Evolutionary conservation across 2,797 vertebrate genomes (phyloP), one percentile per base, ranked within the genome.

Genomic region (Ceryle rudis): DNA sequence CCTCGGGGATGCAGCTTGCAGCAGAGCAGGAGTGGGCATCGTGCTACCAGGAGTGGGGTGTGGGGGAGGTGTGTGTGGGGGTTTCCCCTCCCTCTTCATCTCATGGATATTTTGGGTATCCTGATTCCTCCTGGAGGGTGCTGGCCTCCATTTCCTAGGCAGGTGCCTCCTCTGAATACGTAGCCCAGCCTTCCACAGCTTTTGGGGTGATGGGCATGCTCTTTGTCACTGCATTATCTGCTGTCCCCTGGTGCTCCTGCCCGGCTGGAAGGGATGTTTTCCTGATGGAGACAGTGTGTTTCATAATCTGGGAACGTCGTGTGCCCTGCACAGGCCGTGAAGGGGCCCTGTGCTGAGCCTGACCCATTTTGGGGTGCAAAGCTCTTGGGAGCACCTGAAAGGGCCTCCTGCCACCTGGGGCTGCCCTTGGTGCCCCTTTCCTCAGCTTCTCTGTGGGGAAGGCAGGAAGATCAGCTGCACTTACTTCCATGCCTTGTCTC

Each of bases 351-450:
- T 85, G 74, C 65, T 0, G 11, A 93, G 74, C 57, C 78, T 95
- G 95, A 95, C 93, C 95, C 93, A 95, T 82, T 96, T 95, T 81
- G 93, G 95, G 91, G 94, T 0, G 26, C 78, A 86, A 26, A 90
- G 51, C 93, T 92, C 60, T 62, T 91, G 84, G 91, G 84, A 96
- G 44, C 70, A 93, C 84, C 91, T 95, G 79, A 93, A 90, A 93
- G 58, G 79, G 90, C 86, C 55, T 84, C 67, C 83, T 0, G 9
- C 65, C 0, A 5, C 79, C 79, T 14, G 17, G 74, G 77, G 67
- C 78, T 95, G 94, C 93, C 89, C 77, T 88, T 4, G 3, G 72
- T 91, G 91, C 77, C 87, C 87, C 73, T 74, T 77, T 86, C 25
- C 39, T 35, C 44, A 20, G 81, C 77, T 90, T 21, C 66, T 81